A percentile compares a stretch with the other conserved stretches of the same genome.
Evolutionary conservation across 2,797 vertebrate genomes (phyloP).

Genomic region (Sylvia borin): DNA sequence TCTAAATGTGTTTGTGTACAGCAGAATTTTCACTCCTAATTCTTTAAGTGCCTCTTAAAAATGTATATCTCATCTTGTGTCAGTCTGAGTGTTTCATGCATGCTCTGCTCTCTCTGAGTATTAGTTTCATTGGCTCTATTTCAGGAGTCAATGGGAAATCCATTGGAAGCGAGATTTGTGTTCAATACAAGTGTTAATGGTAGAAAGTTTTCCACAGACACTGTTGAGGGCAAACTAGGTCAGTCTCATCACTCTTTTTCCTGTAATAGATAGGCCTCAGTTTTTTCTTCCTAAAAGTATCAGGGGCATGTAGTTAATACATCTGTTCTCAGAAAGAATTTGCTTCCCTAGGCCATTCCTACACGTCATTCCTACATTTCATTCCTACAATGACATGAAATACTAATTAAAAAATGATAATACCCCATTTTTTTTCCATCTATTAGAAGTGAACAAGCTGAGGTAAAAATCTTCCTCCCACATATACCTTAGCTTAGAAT

Average conservation of each 20-base stretch:
- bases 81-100: neutral
- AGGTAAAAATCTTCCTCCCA: neutral
- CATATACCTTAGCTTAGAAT: neutral
- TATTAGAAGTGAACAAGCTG: neutral
- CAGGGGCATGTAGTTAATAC: neutral
- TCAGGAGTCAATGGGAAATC: neutral
- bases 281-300: neutral
- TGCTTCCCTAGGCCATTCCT: neutral
- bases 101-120: neutral
- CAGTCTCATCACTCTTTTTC: neutral
- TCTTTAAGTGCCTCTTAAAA: neutral
- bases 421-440: accelerated
- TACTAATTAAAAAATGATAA: neutral
- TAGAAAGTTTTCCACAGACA: neutral
- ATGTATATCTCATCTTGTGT: neutral
- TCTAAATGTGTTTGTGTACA: neutral
- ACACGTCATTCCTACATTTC: no score
- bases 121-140: neutral
- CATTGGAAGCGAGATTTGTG: neutral
- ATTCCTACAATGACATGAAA: neutral
- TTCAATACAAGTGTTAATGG: neutral
- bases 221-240: neutral
- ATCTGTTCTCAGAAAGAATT: neutral
- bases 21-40: neutral
- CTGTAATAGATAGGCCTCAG: neutral